Percentiles rank a stretch among this genome's conserved stretches.
phyloP scores from a whole-genome alignment of 1,140 invertebrate species.

The Drosophila funebris region DNA sequence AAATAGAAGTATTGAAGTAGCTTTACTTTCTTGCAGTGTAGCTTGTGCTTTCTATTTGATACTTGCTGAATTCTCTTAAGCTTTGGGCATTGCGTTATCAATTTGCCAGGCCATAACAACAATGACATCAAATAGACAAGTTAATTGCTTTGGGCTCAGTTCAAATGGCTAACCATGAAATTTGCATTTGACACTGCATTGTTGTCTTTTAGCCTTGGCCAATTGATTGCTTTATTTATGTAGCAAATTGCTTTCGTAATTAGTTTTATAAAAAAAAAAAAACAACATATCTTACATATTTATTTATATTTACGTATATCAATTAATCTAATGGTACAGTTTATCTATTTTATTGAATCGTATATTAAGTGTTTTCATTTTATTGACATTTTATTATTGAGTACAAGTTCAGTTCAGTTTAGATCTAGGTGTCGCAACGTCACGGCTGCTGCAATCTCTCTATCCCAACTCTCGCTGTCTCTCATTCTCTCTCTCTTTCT shows the following conservation, averaged over 20 bases:
- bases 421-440: slow-evolving; percentile 2
- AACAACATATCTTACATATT: too few species aligned
- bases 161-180: background rate
- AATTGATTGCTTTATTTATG: slow-evolving; percentile 26
- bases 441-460: slow-evolving; percentile 17
- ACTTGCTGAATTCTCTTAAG: background rate
- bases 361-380: slow-evolving; percentile 33
- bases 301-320: slow-evolving; percentile 3
- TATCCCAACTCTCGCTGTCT: background rate
- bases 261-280: slow-evolving; percentile 6
- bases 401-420: slow-evolving; percentile 34
- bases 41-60: background rate
- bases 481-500: background rate
- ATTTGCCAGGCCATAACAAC: background rate
- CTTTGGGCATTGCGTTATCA: background rate
- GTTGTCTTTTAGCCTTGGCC: slow-evolving; percentile 1
- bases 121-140: slow-evolving; percentile 4
- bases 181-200: slow-evolving; percentile 13
- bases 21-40: slow-evolving; percentile 9
- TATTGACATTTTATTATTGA: slow-evolving; percentile 9
- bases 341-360: background rate
- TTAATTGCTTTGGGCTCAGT: too few species aligned
- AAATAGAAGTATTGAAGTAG: background rate
- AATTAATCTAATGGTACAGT: background rate
- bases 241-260: slow-evolving; percentile 26